Base-by-base conservation (phyloP, 2,797 vertebrate species). In the Lates japonicus region DNA sequence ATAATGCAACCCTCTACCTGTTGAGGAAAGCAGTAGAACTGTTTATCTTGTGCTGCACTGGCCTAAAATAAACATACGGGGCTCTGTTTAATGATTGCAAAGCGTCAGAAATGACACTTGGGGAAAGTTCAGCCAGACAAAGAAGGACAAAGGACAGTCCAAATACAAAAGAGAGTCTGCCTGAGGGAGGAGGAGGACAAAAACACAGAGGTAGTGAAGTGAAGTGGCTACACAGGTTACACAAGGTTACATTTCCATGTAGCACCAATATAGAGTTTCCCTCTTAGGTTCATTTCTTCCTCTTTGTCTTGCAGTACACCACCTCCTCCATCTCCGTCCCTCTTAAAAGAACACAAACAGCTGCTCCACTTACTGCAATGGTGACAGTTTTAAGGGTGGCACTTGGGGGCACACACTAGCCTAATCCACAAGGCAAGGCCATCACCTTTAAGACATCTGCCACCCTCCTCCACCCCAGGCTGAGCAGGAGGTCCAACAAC, bases 361-460 rank as follows among this genome's bases (percentile, higher is more conserved):
- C 81, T 90, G 92, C 67, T 84, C 75, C 66, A 81, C 80, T 88
- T 80, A 88, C 58, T 80, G 73, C 70, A 49, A 73, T 31, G 12
- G 51, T 85, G 91, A 92, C 74, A 80, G 87, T 74, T 88, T 89
- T 85, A 85, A 86, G 80, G 68, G 70, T 48, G 22, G 74, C 76
- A 74, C 55, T 46, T 72, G 79, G 61, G 60, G 55, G 77, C 73
- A 74, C 61, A 70, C 69, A 55, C 39, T 46, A 37, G n/a, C 63
- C 74, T 64, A 74, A 79, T 78, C 67, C 82, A 61, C 70, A 52
- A 87, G 67, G 87, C 87, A 73, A 80, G 86, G 86, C 82, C 84
- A 63, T 85, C 86, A 86, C 87, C 85, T 87, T 80, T 46, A 65
- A 84, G 88, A 92, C 90, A 88, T 85, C 61, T 86, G 76, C 65